Percentiles rank a stretch among this genome's conserved stretches.
Conservation (phyloP, 2,888 invertebrate species). For the Lasiommata megera region DNA sequence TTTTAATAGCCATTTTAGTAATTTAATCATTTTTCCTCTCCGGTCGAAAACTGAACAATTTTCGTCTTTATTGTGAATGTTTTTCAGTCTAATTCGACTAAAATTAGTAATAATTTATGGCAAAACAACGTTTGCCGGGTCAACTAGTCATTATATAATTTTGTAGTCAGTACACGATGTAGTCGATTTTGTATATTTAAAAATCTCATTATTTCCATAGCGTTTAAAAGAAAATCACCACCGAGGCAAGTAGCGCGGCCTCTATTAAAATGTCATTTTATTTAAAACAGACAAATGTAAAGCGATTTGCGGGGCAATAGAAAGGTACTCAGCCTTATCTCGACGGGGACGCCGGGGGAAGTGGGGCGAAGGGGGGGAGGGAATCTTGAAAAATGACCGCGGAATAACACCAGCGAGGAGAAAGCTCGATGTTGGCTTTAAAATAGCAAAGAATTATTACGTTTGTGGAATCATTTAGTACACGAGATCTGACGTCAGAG, state of each 20-base stretch:
- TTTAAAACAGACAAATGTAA: conserved; percentile 28
- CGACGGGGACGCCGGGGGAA: not conserved
- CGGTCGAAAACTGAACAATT: too few species aligned
- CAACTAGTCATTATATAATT: too few species aligned
- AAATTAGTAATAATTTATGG: too few species aligned
- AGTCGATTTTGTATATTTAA: not conserved
- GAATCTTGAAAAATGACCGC: conserved; percentile 12
- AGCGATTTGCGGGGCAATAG: conserved; percentile 15
- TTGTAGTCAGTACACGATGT: too few species aligned
- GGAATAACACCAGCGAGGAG: conserved; percentile 2
- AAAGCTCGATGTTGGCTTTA: not conserved
- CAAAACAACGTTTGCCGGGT: too few species aligned
- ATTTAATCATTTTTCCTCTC: too few species aligned
- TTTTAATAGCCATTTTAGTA: too few species aligned
- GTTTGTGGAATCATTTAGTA: too few species aligned
- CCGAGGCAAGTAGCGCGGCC: conserved; percentile 5
- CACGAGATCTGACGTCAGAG: too few species aligned
- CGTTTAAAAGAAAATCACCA: conserved; percentile 19
- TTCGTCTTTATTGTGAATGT: too few species aligned
- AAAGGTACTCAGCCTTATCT: conserved; percentile 17
- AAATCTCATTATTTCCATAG: not conserved
- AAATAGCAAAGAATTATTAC: not conserved
- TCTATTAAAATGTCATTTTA: conserved; percentile 27
- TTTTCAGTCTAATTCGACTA: too few species aligned
- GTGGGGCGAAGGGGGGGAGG: not conserved